These are phyloP conservation scores for Sphaerophoria rueppellii DNA, from an alignment of 2,888 invertebrate species.

Conservation along the genomic window DNA sequence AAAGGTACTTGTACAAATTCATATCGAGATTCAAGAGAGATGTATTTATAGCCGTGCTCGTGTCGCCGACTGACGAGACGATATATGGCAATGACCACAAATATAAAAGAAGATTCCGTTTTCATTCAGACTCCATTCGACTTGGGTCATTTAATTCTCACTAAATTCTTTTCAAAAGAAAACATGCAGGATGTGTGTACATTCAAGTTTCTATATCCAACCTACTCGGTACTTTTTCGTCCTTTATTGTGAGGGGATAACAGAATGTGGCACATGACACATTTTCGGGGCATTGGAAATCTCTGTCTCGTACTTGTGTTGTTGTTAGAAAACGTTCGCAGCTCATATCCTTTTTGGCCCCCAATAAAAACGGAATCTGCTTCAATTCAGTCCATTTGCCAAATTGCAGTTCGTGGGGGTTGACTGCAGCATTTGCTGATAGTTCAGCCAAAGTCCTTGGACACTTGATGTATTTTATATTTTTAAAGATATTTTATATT, in stretches of 20 bases:
- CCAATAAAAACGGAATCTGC: conserved; percentile 16
- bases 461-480: conserved; percentile 43
- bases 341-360: not conserved
- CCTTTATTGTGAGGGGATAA: not conserved
- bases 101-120: conserved; percentile 9
- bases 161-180: conserved; percentile 19
- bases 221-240: not conserved
- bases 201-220: not conserved
- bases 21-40: conserved; percentile 9
- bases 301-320: conserved; percentile 12
- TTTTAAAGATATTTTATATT: conserved; percentile 8
- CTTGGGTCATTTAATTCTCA: conserved; percentile 32
- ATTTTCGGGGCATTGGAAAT: conserved; percentile 59
- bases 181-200: conserved; percentile 8
- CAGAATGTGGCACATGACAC: conserved; percentile 46
- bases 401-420: conserved; percentile 56
- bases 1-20: conserved; percentile 38
- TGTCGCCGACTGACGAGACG: conserved; percentile 25
- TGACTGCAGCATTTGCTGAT: conserved; percentile 21
- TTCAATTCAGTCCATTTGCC: conserved; percentile 65
- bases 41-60: too few relatives aligned
- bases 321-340: conserved; percentile 1
- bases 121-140: conserved; percentile 7
- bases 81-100: conserved; percentile 21
- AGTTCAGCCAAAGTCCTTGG: conserved; percentile 39